These are phyloP conservation scores for Palaemon carinicauda DNA, from an alignment of 1,140 invertebrate genomes.

Conservation along the genomic window DNA sequence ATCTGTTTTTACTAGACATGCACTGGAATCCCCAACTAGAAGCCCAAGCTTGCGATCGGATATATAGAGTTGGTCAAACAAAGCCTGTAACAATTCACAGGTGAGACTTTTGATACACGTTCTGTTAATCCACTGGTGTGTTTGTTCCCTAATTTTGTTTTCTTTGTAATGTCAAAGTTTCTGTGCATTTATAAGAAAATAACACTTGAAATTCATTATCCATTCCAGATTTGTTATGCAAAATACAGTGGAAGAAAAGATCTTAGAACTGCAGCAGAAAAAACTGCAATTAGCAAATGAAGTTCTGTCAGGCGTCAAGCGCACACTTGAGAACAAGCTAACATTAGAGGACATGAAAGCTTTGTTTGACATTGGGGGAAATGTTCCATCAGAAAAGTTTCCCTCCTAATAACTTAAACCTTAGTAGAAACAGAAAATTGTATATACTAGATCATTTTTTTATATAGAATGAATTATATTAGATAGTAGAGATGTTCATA, in stretches of 20 bases:
- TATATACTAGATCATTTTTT: no score
- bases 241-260: slow-evolving; percentile 86
- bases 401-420: no score
- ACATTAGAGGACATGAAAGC: slow-evolving; percentile 80
- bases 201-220: not conserved
- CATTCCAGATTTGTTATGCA: slow-evolving; percentile 77
- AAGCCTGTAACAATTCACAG: slow-evolving; percentile 85
- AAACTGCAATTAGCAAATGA: slow-evolving; percentile 82
- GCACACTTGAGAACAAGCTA: slow-evolving; percentile 71
- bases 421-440: no score
- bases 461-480: no score
- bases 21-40: slow-evolving; percentile 97
- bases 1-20: slow-evolving; percentile 86
- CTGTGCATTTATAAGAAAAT: not conserved
- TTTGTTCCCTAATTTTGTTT: not conserved
- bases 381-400: no score
- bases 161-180: not conserved
- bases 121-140: no score
- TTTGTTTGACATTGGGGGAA: slow-evolving; percentile 73
- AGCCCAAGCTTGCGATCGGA: slow-evolving; percentile 88
- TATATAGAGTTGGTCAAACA: slow-evolving; percentile 88
- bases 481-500: no score
- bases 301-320: slow-evolving; percentile 75
- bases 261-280: slow-evolving; percentile 78
- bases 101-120: slow-evolving; percentile 65